These are phyloP conservation scores for Orchesella flavescens DNA, from an alignment of 2,888 invertebrate species.

Conservation along the genomic window DNA sequence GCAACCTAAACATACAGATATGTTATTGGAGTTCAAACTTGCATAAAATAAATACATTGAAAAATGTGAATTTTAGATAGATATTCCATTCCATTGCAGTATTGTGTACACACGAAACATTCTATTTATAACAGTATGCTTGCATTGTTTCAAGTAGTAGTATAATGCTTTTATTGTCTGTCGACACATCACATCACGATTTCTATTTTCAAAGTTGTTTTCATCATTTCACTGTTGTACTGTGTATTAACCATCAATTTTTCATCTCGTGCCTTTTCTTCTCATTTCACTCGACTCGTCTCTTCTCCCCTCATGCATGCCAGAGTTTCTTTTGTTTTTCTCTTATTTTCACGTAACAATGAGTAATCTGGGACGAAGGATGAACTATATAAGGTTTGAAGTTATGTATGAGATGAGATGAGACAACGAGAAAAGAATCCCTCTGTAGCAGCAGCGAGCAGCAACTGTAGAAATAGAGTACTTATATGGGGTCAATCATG, in stretches of 20 bases:
- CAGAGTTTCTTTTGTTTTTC: background rate
- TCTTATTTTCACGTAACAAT: background rate
- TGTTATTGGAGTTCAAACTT: too few relatives aligned
- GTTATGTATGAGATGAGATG: too few relatives aligned
- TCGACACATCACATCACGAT: conserved; percentile 22
- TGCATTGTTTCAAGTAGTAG: conserved; percentile 5
- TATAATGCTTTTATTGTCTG: background rate
- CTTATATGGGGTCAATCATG: background rate
- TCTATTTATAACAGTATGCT: background rate
- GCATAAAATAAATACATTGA: too few relatives aligned
- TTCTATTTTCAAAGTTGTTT: conserved; percentile 2
- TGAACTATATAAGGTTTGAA: too few relatives aligned
- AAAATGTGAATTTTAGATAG: too few relatives aligned
- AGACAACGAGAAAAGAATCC: background rate
- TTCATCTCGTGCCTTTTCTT: conserved; percentile 5
- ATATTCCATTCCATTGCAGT: too few relatives aligned
- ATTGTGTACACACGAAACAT: background rate
- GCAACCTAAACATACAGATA: too few relatives aligned
- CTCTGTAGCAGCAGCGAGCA: too few relatives aligned
- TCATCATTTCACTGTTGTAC: background rate
- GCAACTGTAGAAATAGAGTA: background rate
- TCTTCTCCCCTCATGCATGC: background rate
- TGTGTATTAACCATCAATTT: background rate
- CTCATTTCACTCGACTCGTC: conserved; percentile 17
- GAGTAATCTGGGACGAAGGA: background rate